phyloP scores from a whole-genome alignment of 2,888 invertebrate species.

The Ferrisia virgata region DNA sequence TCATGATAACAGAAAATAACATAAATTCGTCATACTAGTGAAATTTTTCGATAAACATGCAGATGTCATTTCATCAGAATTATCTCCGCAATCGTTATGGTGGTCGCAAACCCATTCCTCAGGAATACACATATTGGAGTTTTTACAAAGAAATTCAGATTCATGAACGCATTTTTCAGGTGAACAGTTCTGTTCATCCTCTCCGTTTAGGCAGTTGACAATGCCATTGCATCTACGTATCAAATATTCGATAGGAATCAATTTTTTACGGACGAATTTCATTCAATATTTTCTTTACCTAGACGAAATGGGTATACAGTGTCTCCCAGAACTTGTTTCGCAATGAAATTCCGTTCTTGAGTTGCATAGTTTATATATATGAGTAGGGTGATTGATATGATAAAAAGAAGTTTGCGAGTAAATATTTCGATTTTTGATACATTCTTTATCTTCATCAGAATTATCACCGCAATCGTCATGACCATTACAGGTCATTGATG shows the following conservation, averaged over 20 bases:
- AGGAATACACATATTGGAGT: constrained; percentile 61
- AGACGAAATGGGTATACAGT: constrained; percentile 51
- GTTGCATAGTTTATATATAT: constrained; percentile 42
- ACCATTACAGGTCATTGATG: constrained; percentile 52
- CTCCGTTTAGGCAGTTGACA: constrained; percentile 67
- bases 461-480: constrained; percentile 51
- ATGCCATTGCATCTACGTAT: constrained; percentile 63
- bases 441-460: constrained; percentile 48
- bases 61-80: constrained; percentile 64
- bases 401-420: constrained; percentile 45
- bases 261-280: neutral
- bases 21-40: neutral
- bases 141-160: constrained; percentile 49
- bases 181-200: constrained; percentile 65
- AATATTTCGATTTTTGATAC: constrained; percentile 47
- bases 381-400: neutral
- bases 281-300: neutral
- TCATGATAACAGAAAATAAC: neutral
- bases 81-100: constrained; percentile 66
- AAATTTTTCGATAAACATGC: constrained; percentile 23
- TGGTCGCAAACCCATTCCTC: constrained; percentile 62
- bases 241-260: neutral
- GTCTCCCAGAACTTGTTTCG: constrained; percentile 40
- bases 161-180: constrained; percentile 54
- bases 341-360: constrained; percentile 50